phyloP scores from a whole-genome alignment of 1,140 invertebrate genomes.

The Neuroterus valhalla region DNA sequence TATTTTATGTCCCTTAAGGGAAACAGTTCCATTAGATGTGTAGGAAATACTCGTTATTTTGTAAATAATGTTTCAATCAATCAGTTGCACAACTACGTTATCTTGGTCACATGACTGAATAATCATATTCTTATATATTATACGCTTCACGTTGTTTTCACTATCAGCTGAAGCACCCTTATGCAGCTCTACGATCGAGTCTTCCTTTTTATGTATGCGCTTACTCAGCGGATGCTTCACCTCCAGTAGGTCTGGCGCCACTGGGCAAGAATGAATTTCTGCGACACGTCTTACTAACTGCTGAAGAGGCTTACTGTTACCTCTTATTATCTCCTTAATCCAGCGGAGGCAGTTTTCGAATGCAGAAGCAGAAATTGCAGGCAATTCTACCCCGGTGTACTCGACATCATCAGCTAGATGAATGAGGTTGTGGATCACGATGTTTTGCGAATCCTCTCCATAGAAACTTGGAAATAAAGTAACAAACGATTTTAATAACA shows the following conservation, averaged over 20 bases:
- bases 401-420: conserved; percentile 51
- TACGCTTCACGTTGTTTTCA: conserved; percentile 28
- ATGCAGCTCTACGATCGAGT: conserved; percentile 13
- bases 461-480: conserved; percentile 48
- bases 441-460: conserved; percentile 41
- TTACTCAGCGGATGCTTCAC: not conserved
- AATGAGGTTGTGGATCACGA: conserved; percentile 52
- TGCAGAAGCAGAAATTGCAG: conserved; percentile 41
- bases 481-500: conserved; percentile 51
- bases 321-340: conserved; percentile 35
- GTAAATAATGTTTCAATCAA: conserved; percentile 45
- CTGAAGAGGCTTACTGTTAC: conserved; percentile 28
- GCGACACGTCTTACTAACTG: conserved; percentile 23
- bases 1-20: conserved; percentile 34
- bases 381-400: conserved; percentile 37
- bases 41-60: conserved; percentile 43
- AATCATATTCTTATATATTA: conserved; percentile 44
- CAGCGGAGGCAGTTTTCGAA: conserved; percentile 41
- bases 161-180: not conserved
- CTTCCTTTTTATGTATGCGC: not conserved
- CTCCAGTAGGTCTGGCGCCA: conserved; percentile 3
- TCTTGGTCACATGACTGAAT: conserved; percentile 39
- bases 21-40: conserved; percentile 9
- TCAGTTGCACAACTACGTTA: conserved; percentile 48
- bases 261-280: not conserved